These are phyloP conservation scores for Chelon auratus DNA, from an alignment of 2,797 vertebrate genomes.

Conservation along the genomic window DNA sequence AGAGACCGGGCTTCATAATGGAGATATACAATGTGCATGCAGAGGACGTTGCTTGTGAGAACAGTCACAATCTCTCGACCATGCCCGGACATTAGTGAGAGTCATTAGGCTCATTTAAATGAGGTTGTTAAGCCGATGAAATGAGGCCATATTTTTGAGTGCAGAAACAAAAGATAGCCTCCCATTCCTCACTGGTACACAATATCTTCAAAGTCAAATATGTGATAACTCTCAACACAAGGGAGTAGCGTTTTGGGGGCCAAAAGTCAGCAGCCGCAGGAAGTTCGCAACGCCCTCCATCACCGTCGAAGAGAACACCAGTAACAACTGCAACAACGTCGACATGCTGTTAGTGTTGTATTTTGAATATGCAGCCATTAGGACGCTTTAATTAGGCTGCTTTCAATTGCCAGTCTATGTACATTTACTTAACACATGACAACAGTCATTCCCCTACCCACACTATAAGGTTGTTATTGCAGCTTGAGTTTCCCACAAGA, in stretches of 20 bases:
- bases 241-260: conserved; percentile 27
- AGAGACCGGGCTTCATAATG: conserved; percentile 74
- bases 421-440: not conserved
- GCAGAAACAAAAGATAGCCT: conserved; percentile 62
- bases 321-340: conserved; percentile 31
- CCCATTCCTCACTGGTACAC: conserved; percentile 64
- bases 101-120: conserved; percentile 86
- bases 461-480: not conserved
- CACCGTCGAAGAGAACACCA: conserved; percentile 40
- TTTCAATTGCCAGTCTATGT: not conserved
- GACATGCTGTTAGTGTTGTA: conserved; percentile 23
- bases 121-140: conserved; percentile 84
- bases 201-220: conserved; percentile 62
- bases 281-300: conserved; percentile 39
- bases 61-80: conserved; percentile 76
- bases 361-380: conserved; percentile 40
- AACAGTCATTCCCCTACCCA: not conserved
- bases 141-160: conserved; percentile 82
- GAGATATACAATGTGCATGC: conserved; percentile 75
- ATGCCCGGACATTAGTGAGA: conserved; percentile 81
- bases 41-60: conserved; percentile 73
- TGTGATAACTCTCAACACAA: conserved; percentile 61
- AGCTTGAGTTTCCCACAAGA: not conserved
- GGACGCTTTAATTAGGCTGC: conserved; percentile 37
- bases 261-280: conserved; percentile 59